Conservation (phyloP, 2,888 invertebrate species). For the Operophtera brumata region DNA sequence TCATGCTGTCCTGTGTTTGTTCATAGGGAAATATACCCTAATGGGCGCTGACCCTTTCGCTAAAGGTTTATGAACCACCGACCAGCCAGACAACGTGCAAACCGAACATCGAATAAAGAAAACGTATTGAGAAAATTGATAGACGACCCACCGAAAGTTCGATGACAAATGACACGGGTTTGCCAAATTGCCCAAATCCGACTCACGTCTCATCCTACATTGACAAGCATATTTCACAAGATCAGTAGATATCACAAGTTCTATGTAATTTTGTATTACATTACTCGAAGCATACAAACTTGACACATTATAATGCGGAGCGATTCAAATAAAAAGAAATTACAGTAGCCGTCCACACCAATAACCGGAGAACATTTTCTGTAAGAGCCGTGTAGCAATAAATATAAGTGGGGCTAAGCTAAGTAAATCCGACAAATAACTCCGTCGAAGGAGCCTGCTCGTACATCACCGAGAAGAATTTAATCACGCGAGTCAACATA, state of each 20-base stretch:
- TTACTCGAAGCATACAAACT: slow-evolving; percentile 6
- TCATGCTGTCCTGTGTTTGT: background rate
- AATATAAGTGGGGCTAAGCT: slow-evolving; percentile 38
- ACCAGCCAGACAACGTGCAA: background rate
- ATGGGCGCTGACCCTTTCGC: slow-evolving; percentile 3
- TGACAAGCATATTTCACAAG: background rate
- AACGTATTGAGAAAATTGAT: too few species aligned
- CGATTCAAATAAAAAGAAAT: slow-evolving; percentile 16
- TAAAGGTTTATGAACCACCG: slow-evolving; percentile 2
- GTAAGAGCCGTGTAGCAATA: slow-evolving; percentile 32
- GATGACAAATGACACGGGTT: background rate
- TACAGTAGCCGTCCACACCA: slow-evolving; percentile 26
- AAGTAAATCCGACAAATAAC: slow-evolving; percentile 55
- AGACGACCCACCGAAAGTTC: too few species aligned
- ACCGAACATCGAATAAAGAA: background rate
- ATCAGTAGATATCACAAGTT: background rate
- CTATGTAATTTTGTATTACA: background rate
- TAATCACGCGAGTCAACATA: slow-evolving; percentile 71
- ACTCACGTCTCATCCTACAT: background rate
- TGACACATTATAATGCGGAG: slow-evolving; percentile 2
- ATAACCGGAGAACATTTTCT: slow-evolving; percentile 24
- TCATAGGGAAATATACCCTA: slow-evolving; percentile 5
- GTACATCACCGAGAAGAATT: slow-evolving; percentile 68
- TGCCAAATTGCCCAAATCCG: background rate
- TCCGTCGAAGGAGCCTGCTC: slow-evolving; percentile 45